These are phyloP conservation scores for Pissodes strobi DNA, from an alignment of 1,140 invertebrate genomes.

Conservation along the genomic window DNA sequence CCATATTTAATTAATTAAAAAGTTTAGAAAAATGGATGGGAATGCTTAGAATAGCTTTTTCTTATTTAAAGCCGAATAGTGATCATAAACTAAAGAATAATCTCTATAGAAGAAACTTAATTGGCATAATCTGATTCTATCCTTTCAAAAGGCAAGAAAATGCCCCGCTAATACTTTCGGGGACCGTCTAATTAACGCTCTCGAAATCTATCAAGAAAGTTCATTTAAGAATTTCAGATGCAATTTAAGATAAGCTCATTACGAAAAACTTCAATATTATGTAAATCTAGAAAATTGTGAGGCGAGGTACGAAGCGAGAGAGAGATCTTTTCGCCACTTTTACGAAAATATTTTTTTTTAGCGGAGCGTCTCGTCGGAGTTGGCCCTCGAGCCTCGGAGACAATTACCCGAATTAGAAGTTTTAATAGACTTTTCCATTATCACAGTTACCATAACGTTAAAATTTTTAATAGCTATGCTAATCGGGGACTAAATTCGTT, in stretches of 20 bases:
- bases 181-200: no score
- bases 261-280: conserved; percentile 14
- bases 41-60: no score
- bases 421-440: conserved; percentile 22
- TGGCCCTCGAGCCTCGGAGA: not conserved
- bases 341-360: conserved; percentile 10
- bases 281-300: conserved; percentile 20
- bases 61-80: no score
- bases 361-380: not conserved
- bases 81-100: no score
- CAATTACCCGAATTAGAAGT: conserved; percentile 17
- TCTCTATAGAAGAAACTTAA: no score
- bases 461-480: conserved; percentile 9
- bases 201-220: conserved; percentile 7
- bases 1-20: no score
- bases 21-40: no score
- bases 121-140: no score
- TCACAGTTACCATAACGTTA: conserved; percentile 11
- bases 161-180: no score
- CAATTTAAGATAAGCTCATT: conserved; percentile 12
- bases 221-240: conserved; percentile 9
- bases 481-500: no score
- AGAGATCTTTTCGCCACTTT: not conserved
- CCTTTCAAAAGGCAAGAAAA: no score
- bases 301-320: conserved; percentile 4